These are phyloP conservation scores for Leptodactylus fallax DNA, from an alignment of 2,797 vertebrate genomes.

Conservation along the genomic window DNA sequence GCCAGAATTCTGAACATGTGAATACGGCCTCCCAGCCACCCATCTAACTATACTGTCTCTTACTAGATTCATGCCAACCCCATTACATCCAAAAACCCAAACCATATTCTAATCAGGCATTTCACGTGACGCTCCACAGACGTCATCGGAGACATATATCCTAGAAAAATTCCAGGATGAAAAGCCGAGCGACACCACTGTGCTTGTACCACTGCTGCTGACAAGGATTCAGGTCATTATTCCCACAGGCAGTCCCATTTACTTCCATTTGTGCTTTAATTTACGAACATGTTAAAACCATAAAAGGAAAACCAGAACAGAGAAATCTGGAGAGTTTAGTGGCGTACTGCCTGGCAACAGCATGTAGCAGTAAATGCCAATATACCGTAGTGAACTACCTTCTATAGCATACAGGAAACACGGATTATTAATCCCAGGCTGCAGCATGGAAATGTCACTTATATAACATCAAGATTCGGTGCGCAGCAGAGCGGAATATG, in stretches of 20 bases:
- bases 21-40: no score
- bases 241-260: neutral
- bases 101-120: no score
- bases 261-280: neutral
- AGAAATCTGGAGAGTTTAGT: neutral
- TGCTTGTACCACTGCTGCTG: no score
- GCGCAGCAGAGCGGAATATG: neutral
- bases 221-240: neutral
- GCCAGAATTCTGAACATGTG: neutral
- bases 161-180: neutral
- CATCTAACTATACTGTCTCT: neutral
- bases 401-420: neutral
- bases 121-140: neutral
- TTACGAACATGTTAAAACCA: neutral
- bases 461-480: neutral
- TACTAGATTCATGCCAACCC: neutral
- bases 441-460: slow-evolving; percentile 5
- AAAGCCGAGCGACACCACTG: neutral
- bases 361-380: neutral
- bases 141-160: neutral
- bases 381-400: neutral
- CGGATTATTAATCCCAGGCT: neutral
- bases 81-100: neutral
- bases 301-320: neutral
- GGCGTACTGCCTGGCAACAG: slow-evolving; percentile 3